Conservation (phyloP, 2,113 vertebrate genomes). For the Dendropsophus ebraccatus region DNA sequence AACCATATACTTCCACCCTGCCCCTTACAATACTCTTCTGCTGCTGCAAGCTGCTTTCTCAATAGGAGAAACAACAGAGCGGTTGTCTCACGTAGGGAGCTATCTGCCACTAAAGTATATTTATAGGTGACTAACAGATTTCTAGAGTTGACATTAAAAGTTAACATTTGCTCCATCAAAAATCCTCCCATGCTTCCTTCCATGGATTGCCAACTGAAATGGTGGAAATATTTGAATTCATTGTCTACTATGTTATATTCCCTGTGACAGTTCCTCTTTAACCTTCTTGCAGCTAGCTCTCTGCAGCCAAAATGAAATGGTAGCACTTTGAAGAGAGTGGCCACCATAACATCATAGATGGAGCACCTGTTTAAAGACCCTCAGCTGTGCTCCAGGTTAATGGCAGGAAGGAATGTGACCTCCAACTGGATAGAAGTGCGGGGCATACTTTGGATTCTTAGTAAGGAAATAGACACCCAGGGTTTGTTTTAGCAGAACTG, state of each 20-base stretch:
- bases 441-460: constrained; percentile 36
- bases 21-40: background rate
- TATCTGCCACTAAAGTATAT: background rate
- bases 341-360: background rate
- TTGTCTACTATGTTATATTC: background rate
- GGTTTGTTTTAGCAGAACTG: constrained; percentile 29
- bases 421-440: background rate
- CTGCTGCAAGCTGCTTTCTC: background rate
- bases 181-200: background rate
- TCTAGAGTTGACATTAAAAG: background rate
- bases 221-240: background rate
- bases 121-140: too few species aligned
- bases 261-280: background rate
- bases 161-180: background rate
- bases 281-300: background rate
- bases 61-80: background rate
- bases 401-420: constrained; percentile 49
- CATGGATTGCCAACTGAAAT: background rate
- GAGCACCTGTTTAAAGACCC: constrained; percentile 49
- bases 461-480: constrained; percentile 19
- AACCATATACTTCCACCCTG: too few species aligned
- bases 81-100: background rate
- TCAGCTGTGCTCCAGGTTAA: constrained; percentile 54
- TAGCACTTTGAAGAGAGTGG: background rate
- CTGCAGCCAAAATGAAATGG: background rate